phyloP scores from a whole-genome alignment of 2,888 invertebrate species.

The Ophion ventricosus region DNA sequence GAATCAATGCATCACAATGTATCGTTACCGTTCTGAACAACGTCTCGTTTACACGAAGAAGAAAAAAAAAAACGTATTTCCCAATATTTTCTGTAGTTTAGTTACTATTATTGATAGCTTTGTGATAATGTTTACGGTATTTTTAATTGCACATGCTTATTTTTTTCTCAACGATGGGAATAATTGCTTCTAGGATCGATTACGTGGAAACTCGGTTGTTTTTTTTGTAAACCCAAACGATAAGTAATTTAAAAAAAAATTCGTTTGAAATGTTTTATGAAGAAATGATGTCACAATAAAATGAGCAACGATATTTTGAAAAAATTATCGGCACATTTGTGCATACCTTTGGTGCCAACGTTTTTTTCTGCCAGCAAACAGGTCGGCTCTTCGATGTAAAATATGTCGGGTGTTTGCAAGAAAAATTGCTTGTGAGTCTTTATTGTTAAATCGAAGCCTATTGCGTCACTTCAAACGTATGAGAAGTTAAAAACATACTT shows the following conservation, averaged over 20 bases:
- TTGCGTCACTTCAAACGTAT: neutral
- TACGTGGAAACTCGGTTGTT: neutral
- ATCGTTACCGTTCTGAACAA: slow-evolving; percentile 2
- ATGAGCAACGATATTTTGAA: neutral
- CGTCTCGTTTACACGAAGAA: slow-evolving; percentile 4
- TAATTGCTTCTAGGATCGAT: neutral
- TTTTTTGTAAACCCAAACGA: neutral
- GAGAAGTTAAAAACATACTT: neutral
- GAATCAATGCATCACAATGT: slow-evolving; percentile 4
- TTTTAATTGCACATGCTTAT: neutral
- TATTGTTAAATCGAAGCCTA: neutral
- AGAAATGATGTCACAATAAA: neutral
- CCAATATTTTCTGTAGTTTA: neutral
- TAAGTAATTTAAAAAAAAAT: neutral
- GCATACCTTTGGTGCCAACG: neutral
- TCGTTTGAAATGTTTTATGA: neutral
- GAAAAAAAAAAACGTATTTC: slow-evolving; percentile 16
- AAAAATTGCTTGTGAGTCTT: neutral
- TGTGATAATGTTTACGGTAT: neutral
- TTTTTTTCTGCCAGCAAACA: neutral
- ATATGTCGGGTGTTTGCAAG: neutral
- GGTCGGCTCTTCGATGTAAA: neutral
- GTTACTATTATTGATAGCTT: slow-evolving; percentile 10
- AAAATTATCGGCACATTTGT: neutral
- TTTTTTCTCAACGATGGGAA: neutral